A percentile compares a stretch with the other conserved stretches of the same genome.
Conservation (phyloP, 2,888 invertebrate genomes). For the Encarsia formosa region DNA sequence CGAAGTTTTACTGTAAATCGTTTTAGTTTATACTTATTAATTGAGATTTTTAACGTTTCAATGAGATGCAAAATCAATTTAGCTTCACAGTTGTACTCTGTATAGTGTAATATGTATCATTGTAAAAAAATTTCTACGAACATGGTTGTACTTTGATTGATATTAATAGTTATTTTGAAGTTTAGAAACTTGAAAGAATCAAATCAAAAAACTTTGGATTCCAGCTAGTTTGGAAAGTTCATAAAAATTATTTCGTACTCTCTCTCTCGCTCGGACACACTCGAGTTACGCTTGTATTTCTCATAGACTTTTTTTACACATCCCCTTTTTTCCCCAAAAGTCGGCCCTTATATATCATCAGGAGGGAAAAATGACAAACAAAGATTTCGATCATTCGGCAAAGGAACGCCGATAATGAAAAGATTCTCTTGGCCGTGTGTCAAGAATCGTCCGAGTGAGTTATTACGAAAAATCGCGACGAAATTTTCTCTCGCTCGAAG, state of each 20-base stretch:
- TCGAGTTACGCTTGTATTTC: conserved; percentile 5
- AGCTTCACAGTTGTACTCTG: too few relatives aligned
- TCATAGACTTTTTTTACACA: conserved; percentile 14
- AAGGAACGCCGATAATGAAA: conserved; percentile 31
- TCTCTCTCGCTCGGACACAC: conserved; percentile 1
- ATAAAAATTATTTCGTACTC: conserved; percentile 5
- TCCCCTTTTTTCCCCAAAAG: conserved; percentile 6
- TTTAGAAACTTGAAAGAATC: too few relatives aligned
- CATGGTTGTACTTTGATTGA: too few relatives aligned
- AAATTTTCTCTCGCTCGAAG: conserved; percentile 17
- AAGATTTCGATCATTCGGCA: conserved; percentile 26
- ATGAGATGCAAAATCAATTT: too few relatives aligned
- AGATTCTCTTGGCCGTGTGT: conserved; percentile 18
- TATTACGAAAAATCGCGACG: conserved; percentile 24
- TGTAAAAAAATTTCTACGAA: too few relatives aligned
- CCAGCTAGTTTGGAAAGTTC: background rate
- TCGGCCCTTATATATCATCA: conserved; percentile 19
- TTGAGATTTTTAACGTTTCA: too few relatives aligned
- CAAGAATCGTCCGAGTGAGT: conserved; percentile 4
- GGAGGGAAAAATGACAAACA: conserved; percentile 29
- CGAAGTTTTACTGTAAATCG: too few relatives aligned
- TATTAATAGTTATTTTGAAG: too few relatives aligned
- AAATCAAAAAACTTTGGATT: background rate
- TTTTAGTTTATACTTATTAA: too few relatives aligned
- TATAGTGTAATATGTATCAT: too few relatives aligned